A percentile compares a stretch with the other conserved stretches of the same genome.
These are phyloP conservation scores for Cataglyphis livida DNA, from an alignment of 2,888 invertebrate genomes.

Conservation along the genomic window DNA sequence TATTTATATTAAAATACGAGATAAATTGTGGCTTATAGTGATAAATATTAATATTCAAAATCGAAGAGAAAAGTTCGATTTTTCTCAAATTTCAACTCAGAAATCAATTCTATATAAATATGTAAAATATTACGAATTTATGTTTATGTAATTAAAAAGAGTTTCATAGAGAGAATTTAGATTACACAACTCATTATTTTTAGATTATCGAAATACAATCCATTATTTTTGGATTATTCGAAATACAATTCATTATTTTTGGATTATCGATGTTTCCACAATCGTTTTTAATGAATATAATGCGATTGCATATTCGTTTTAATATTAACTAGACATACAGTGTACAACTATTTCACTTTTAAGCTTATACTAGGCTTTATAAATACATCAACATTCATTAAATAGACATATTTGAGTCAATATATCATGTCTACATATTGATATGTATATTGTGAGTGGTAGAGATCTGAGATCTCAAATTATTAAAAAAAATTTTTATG, in stretches of 20 bases:
- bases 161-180: neutral
- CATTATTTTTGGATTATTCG: slow-evolving; percentile 13
- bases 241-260: slow-evolving; percentile 1
- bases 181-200: neutral
- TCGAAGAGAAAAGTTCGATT: neutral
- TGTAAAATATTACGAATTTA: neutral
- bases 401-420: neutral
- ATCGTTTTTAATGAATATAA: neutral
- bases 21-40: neutral
- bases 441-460: neutral
- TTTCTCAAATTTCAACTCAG: neutral
- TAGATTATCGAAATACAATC: neutral
- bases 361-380: neutral
- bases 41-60: neutral
- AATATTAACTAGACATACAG: neutral
- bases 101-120: neutral
- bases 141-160: neutral
- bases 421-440: neutral
- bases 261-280: neutral
- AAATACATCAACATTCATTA: neutral
- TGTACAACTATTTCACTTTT: neutral
- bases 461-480: neutral
- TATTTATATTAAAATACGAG: neutral
- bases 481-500: neutral
- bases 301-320: neutral